A percentile compares a stretch with the other conserved stretches of the same genome.
These are phyloP conservation scores for Sebastes oblongus DNA, from an alignment of 2,797 vertebrate genomes.

Conservation along the genomic window DNA sequence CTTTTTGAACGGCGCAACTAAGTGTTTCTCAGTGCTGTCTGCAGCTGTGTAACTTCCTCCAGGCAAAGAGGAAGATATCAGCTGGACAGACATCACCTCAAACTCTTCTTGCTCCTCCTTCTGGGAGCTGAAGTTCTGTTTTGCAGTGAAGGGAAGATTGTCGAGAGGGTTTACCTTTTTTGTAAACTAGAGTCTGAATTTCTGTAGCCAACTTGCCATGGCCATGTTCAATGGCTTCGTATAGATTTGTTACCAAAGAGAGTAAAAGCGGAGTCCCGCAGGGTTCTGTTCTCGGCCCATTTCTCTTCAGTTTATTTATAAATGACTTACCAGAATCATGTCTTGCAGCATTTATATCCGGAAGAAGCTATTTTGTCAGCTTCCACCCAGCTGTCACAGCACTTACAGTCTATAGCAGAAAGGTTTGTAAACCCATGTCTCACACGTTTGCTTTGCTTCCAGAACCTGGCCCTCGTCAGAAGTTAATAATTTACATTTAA, in stretches of 20 bases:
- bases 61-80: not conserved
- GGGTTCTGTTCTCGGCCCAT: not conserved
- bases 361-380: not conserved
- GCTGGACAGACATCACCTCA: slow-evolving; percentile 8
- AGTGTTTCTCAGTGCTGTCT: slow-evolving; percentile 1
- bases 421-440: not conserved
- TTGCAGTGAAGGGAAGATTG: not conserved
- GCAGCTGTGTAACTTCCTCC: not conserved
- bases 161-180: not conserved
- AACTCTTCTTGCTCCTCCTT: not conserved
- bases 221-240: not conserved
- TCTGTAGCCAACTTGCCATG: not conserved
- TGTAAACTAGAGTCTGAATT: not conserved
- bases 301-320: not conserved
- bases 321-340: not conserved
- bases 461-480: not conserved
- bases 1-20: not conserved
- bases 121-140: not conserved
- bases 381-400: not conserved
- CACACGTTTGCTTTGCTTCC: not conserved
- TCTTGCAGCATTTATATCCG: not conserved
- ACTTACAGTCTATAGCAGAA: not conserved
- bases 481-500: not conserved
- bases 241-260: not conserved
- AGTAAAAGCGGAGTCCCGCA: not conserved